A percentile compares a stretch with the other conserved stretches of the same genome.
These are phyloP conservation scores for Dynastes hyllus DNA, from an alignment of 2,888 invertebrate genomes.

Conservation along the genomic window DNA sequence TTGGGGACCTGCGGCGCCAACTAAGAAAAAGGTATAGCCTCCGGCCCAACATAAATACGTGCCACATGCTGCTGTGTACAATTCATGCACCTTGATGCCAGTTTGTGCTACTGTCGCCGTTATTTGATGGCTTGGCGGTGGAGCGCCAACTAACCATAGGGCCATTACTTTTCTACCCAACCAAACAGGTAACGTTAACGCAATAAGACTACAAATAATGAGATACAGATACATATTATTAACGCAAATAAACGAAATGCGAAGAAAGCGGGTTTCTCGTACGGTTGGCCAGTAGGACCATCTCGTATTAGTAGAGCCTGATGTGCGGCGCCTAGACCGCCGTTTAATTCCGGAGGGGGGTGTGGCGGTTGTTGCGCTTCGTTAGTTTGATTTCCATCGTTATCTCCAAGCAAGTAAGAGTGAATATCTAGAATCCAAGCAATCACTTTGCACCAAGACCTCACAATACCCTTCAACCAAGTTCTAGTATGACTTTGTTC, in stretches of 20 bases:
- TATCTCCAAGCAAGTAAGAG: slow-evolving; percentile 91
- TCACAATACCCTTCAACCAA: slow-evolving; percentile 93
- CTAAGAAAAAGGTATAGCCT: slow-evolving; percentile 89
- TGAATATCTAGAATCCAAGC: slow-evolving; percentile 90
- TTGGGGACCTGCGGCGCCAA: slow-evolving; percentile 89
- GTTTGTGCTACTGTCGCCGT: slow-evolving; percentile 57
- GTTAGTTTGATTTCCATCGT: slow-evolving; percentile 65
- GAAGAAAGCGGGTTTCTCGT: slow-evolving; percentile 89
- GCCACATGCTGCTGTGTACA: slow-evolving; percentile 96
- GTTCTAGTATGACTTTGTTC: slow-evolving; percentile 97
- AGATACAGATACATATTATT: slow-evolving; percentile 86
- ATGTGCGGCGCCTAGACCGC: slow-evolving; percentile 85
- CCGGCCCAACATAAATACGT: slow-evolving; percentile 95
- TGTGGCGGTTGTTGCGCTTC: slow-evolving; percentile 60
- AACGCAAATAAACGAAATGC: slow-evolving; percentile 80
- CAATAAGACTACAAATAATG: slow-evolving; percentile 88
- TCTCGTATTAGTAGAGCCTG: slow-evolving; percentile 91
- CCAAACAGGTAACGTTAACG: slow-evolving; percentile 92
- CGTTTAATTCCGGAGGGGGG: slow-evolving; percentile 65
- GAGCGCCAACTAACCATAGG: slow-evolving; percentile 82
- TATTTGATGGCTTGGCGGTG: slow-evolving; percentile 67
- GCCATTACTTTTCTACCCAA: slow-evolving; percentile 92
- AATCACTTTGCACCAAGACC: slow-evolving; percentile 89
- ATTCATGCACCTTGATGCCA: slow-evolving; percentile 83
- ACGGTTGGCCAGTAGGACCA: slow-evolving; percentile 82